A percentile compares a stretch with the other conserved stretches of the same genome.
These are phyloP conservation scores for Gadus chalcogrammus DNA, from an alignment of 2,113 vertebrate species.

Conservation along the genomic window DNA sequence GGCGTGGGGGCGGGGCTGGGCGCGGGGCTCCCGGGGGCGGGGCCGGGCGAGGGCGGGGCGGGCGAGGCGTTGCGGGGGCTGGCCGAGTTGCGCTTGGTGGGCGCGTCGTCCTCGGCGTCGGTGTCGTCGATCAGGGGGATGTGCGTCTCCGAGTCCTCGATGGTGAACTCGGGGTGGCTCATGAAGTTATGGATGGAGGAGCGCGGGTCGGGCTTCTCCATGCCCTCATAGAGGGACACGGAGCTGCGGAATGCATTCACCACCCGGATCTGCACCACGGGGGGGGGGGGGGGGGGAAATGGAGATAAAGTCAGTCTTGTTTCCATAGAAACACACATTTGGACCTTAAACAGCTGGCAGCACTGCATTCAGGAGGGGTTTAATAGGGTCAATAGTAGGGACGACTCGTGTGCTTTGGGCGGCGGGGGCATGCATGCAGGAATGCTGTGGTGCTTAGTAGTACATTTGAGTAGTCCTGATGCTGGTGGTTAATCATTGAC, in stretches of 20 bases:
- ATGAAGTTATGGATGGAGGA: conserved; percentile 99
- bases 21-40: conserved; percentile 75
- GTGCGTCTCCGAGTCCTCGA: conserved; percentile 99
- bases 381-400: no score
- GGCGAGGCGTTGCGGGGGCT: conserved; percentile 78
- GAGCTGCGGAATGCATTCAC: conserved; percentile 99
- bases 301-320: conserved; percentile 40
- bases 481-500: conserved; percentile 8
- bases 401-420: conserved; percentile 32
- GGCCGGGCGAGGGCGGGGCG: conserved; percentile 64
- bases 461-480: conserved; percentile 11
- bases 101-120: conserved; percentile 95
- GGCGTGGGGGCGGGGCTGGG: conserved; percentile 74
- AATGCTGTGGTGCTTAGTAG: conserved; percentile 57
- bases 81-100: conserved; percentile 92
- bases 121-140: conserved; percentile 99
- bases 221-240: conserved; percentile 96
- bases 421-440: conserved; percentile 70
- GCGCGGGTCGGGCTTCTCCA: conserved; percentile 96
- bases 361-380: conserved; percentile 23
- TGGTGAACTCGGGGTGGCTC: conserved; percentile 98
- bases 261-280: conserved; percentile 91
- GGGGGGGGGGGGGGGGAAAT: conserved; percentile 16
- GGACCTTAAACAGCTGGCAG: conserved; percentile 32
- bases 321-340: background rate